These are phyloP conservation scores for Amazona guildingii DNA, from an alignment of 2,113 vertebrate genomes.

Conservation along the genomic window DNA sequence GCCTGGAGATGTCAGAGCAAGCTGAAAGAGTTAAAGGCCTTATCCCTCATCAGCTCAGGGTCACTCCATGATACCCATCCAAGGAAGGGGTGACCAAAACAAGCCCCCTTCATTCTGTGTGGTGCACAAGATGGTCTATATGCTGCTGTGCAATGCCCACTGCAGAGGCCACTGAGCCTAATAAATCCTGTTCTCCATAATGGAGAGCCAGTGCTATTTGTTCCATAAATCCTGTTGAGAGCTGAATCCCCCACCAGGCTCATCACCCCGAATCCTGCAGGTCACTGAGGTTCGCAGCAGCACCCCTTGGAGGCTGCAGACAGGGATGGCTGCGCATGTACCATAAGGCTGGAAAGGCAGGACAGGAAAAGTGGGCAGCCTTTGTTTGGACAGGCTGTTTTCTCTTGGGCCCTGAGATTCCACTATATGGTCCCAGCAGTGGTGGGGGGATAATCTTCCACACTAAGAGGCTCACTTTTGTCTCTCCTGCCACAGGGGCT, in stretches of 20 bases:
- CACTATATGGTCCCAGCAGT: not conserved
- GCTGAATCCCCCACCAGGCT: not conserved
- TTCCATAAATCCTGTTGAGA: not conserved
- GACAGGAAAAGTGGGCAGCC: not conserved
- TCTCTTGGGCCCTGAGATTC: not conserved
- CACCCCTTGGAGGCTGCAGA: not conserved
- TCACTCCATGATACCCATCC: not conserved
- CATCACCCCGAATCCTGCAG: not conserved
- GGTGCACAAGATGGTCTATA: not conserved
- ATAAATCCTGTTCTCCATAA: not conserved
- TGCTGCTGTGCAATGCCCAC: accelerated
- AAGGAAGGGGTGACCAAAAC: not conserved
- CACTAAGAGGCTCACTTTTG: accelerated
- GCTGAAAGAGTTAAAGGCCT: not conserved
- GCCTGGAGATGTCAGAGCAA: not conserved
- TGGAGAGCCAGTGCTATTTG: not conserved
- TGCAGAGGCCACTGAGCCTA: not conserved
- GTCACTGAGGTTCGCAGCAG: not conserved
- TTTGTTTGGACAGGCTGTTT: not conserved
- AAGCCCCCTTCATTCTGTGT: not conserved
- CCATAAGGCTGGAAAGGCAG: no score
- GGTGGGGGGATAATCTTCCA: not conserved
- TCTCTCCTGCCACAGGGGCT: not conserved
- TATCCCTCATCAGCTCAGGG: not conserved
- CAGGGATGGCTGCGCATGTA: accelerated